phyloP scores from a whole-genome alignment of 1,140 invertebrate genomes.

The Atta colombica region DNA sequence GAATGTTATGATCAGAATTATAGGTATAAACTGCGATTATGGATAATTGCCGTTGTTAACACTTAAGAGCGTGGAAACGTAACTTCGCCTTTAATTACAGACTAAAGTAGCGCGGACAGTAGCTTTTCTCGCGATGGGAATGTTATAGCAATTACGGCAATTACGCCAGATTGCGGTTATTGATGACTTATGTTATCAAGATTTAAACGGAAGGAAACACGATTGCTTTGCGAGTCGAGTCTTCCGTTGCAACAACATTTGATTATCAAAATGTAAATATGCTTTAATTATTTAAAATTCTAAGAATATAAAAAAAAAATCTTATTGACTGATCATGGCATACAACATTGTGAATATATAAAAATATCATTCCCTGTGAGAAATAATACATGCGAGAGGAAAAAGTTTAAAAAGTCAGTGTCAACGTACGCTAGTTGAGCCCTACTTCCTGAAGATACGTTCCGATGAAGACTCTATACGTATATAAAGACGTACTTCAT shows the following conservation, averaged over 20 bases:
- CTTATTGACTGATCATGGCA: neutral
- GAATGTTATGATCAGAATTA: constrained; percentile 18
- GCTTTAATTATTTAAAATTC: neutral
- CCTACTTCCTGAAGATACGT: constrained; percentile 48
- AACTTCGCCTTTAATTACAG: constrained; percentile 36
- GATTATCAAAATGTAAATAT: neutral
- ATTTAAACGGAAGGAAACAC: constrained; percentile 26
- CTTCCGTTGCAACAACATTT: neutral
- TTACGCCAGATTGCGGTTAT: constrained; percentile 42
- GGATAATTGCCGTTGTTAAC: constrained; percentile 48
- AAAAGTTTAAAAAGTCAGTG: constrained; percentile 15
- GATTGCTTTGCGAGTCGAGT: neutral
- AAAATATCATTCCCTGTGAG: neutral
- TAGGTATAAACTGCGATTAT: constrained; percentile 22
- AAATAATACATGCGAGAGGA: neutral
- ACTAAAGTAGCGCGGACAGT: constrained; percentile 1
- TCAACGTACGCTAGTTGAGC: constrained; percentile 21
- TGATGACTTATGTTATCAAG: constrained; percentile 42
- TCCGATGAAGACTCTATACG: constrained; percentile 47
- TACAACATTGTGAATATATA: neutral
- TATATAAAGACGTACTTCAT: constrained; percentile 35
- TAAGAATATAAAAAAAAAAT: neutral
- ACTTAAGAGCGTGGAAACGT: constrained; percentile 35
- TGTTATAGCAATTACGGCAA: constrained; percentile 31
- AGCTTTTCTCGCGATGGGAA: constrained; percentile 49